A percentile compares a stretch with the other conserved stretches of the same genome.
phyloP scores from a whole-genome alignment of 1,140 invertebrate species.

The Carposina sasakii region DNA sequence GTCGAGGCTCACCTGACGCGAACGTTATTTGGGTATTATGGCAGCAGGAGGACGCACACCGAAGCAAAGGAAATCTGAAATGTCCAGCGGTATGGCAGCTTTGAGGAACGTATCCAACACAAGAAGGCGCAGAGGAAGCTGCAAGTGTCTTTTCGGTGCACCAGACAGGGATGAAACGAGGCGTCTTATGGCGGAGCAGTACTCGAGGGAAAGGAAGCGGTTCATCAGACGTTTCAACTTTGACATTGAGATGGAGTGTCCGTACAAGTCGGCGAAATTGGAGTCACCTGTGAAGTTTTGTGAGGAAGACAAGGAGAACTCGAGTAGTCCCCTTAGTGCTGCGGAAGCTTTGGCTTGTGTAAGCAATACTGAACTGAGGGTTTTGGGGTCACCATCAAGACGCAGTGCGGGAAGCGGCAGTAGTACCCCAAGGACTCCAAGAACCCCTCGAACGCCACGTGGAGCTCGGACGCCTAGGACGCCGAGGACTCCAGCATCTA shows the following conservation, averaged over 20 bases:
- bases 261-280: constrained; percentile 49
- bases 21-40: constrained; percentile 36
- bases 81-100: constrained; percentile 45
- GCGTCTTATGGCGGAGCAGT: constrained; percentile 59
- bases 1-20: constrained; percentile 60
- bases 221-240: constrained; percentile 65
- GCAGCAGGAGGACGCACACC: constrained; percentile 60
- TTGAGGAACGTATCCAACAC: constrained; percentile 46
- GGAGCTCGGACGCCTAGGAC: constrained; percentile 49
- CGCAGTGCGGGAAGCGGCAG: constrained; percentile 32
- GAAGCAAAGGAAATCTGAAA: constrained; percentile 59
- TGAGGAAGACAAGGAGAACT: constrained; percentile 54
- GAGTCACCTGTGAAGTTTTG: constrained; percentile 63
- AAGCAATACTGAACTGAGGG: constrained; percentile 53
- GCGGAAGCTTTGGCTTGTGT: constrained; percentile 54
- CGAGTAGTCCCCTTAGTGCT: constrained; percentile 41
- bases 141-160: constrained; percentile 61
- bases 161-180: constrained; percentile 61
- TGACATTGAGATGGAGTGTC: constrained; percentile 57
- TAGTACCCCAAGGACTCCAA: constrained; percentile 43
- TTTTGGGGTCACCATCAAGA: constrained; percentile 54
- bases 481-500: constrained; percentile 54
- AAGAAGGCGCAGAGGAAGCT: constrained; percentile 56
- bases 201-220: constrained; percentile 55
- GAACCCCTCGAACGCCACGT: constrained; percentile 53